Percentiles rank a stretch among this genome's conserved stretches.
phyloP scores from a whole-genome alignment of 2,113 vertebrate genomes.

The Sclerurus mexicanus region DNA sequence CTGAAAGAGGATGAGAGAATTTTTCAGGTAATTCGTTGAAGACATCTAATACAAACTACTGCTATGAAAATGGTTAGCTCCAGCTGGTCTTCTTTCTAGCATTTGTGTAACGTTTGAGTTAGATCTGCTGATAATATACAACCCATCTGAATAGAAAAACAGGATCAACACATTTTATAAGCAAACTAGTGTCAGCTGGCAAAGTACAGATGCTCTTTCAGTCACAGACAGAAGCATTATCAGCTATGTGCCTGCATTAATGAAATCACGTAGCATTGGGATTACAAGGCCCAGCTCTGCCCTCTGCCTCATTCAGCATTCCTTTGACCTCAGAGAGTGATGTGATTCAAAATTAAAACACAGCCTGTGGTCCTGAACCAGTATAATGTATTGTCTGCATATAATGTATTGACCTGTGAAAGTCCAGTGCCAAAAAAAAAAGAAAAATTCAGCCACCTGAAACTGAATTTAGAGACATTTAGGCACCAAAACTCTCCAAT shows the following conservation, averaged over 20 bases:
- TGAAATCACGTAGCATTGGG: not conserved
- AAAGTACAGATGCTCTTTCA: not conserved
- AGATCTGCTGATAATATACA: not conserved
- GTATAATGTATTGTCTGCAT: not conserved
- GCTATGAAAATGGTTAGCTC: not conserved
- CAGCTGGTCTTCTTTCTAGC: not conserved
- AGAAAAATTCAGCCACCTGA: not conserved
- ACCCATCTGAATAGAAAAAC: not conserved
- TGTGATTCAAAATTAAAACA: not conserved
- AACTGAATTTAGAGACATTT: not conserved
- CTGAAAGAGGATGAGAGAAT: not conserved
- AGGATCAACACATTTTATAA: not conserved
- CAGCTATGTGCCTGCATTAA: not conserved
- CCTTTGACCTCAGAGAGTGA: not conserved
- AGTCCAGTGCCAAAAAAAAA: not conserved
- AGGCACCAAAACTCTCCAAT: not conserved
- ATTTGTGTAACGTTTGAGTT: not conserved
- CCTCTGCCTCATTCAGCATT: not conserved
- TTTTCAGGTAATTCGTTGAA: slow-evolving; percentile 1
- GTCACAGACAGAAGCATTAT: not conserved
- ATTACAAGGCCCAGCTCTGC: not conserved
- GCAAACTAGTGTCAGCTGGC: not conserved
- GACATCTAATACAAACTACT: not conserved
- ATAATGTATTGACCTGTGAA: not conserved
- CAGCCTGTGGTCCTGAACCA: not conserved